Base-by-base conservation (phyloP, 2,113 vertebrate species). In the Cyprinus carpio region DNA sequence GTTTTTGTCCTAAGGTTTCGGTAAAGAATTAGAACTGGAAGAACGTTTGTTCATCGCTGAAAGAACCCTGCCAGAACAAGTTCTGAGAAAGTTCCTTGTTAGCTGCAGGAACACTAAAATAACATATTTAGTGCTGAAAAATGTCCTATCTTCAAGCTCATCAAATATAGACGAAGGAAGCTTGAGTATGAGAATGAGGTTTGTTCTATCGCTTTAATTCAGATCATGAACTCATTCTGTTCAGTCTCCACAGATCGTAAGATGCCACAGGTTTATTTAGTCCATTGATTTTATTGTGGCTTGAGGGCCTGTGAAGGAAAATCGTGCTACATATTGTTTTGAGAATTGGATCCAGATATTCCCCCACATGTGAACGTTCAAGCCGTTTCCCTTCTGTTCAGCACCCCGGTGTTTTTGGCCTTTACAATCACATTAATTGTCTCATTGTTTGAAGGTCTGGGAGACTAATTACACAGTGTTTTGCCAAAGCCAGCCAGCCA, bases 391-490 rank as follows among this genome's bases (percentile, higher is more conserved):
- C 76, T 16, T 64, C 60, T 64, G 60, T 27, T 5, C 25, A 3
- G 25, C n/a, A 2, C 10, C n/a, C 11, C 13, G n/a, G 5, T 64
- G 12, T 11, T 64, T 64, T 64, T 64, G n/a, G 60, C 11, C 60
- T 64, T 64, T 27, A 64, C 60, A 64, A 64, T 64, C 60, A 64
- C 11, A 64, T 64, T 64, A 64, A 27, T 64, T 64, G n/a, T 64
- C n/a, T 64, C n/a, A 27, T 64, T 64, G 60, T 64, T 64, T 64
- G 60, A n/a, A 64, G 60, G 60, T 64, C n/a, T 64, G 60, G n/a
- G 60, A 64, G 60, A 64, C 60, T 27, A 64, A 64, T 64, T 64
- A 64, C n/a, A 62, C 60, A 64, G n/a, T 64, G 60, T 64, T 64
- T 27, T 64, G n/a, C 60, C 60, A 64, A 27, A 64, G 60, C 58